Evolutionary conservation across 2,888 invertebrate genomes (phyloP).

Genomic region (Rutpela maculata): DNA sequence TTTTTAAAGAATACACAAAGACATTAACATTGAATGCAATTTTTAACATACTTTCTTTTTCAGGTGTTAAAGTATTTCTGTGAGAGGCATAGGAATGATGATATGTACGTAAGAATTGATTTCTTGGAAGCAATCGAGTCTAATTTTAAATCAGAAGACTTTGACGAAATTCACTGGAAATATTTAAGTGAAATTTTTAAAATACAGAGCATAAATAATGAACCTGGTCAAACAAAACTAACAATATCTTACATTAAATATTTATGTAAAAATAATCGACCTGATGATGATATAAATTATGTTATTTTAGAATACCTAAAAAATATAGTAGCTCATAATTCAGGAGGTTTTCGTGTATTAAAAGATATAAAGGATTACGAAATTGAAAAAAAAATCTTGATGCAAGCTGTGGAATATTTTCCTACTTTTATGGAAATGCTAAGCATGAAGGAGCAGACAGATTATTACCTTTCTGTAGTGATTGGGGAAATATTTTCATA

Average conservation of each 20-base stretch:
- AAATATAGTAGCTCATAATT: neutral
- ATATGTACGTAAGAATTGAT: neutral
- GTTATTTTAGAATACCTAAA: conserved; percentile 11
- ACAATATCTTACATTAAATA: conserved; percentile 8
- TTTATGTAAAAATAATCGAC: neutral
- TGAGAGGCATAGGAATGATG: conserved; percentile 20
- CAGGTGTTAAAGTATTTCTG: conserved; percentile 29
- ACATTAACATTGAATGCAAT: too few relatives aligned
- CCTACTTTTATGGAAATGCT: neutral
- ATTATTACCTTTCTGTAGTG: neutral
- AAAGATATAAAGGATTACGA: neutral
- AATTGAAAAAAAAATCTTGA: conserved; percentile 9
- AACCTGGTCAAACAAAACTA: neutral
- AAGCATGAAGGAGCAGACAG: neutral
- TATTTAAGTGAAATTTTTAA: conserved; percentile 19
- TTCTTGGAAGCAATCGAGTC: neutral
- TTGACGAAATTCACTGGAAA: conserved; percentile 21
- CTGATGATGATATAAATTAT: conserved; percentile 2
- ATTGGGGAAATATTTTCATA: neutral
- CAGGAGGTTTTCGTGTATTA: neutral
- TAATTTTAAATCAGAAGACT: conserved; percentile 8
- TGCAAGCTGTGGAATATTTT: neutral
- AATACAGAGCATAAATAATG: conserved; percentile 12
- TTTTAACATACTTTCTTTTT: neutral
- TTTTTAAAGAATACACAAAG: too few relatives aligned